A percentile compares a stretch with the other conserved stretches of the same genome.
Conservation (phyloP, 2,797 vertebrate species). For the Argya squamiceps region DNA sequence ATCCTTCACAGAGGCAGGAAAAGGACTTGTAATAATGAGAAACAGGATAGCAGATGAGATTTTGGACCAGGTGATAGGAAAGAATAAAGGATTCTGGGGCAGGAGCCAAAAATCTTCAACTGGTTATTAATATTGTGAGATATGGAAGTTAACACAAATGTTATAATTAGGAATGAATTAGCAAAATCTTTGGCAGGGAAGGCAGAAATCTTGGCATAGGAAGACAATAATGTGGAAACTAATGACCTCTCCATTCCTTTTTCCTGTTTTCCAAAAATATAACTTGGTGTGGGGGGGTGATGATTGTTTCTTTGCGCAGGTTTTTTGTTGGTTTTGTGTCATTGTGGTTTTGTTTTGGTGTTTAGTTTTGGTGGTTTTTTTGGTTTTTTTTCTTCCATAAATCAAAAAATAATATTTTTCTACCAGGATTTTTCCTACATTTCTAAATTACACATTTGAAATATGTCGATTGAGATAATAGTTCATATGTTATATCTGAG, state of each 20-base stretch:
- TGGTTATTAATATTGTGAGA: background rate
- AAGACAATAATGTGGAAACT: background rate
- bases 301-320: background rate
- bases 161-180: background rate
- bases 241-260: background rate
- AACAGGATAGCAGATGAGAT: background rate
- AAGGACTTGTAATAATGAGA: background rate
- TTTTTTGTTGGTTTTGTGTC: too few relatives aligned
- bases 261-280: background rate
- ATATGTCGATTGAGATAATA: background rate
- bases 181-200: background rate
- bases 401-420: background rate
- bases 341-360: too few relatives aligned
- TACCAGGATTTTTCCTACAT: background rate
- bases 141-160: background rate
- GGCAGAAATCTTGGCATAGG: background rate
- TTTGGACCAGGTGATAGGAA: background rate
- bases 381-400: background rate
- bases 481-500: background rate
- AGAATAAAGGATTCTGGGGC: background rate
- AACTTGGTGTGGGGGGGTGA: rapidly evolving
- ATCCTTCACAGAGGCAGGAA: background rate
- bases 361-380: background rate
- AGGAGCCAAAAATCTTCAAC: background rate
- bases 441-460: background rate